Conservation (phyloP, 2,113 vertebrate genomes). For the Tangachromis dhanisi region DNA sequence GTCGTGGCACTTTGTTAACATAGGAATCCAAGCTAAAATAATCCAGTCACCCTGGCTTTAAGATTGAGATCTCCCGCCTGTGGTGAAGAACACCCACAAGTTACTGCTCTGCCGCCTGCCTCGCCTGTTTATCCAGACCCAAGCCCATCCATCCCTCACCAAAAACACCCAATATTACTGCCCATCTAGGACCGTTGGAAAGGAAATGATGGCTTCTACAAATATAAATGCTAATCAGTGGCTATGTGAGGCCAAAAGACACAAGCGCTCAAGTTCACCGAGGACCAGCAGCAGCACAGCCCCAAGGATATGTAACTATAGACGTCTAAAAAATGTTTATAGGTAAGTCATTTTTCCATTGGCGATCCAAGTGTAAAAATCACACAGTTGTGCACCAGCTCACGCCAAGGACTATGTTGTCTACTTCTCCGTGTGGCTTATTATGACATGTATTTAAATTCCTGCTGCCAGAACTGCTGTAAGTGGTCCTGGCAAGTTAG, state of each 20-base stretch:
- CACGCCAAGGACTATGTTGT: constrained; percentile 11
- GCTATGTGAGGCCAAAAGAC: constrained; percentile 59
- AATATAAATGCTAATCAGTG: constrained; percentile 71
- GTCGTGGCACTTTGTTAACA: constrained; percentile 26
- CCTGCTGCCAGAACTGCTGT: background rate
- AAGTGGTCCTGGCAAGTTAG: background rate
- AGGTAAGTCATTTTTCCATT: constrained; percentile 30
- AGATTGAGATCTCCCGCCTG: constrained; percentile 40
- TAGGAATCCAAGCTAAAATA: constrained; percentile 47
- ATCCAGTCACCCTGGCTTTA: constrained; percentile 47
- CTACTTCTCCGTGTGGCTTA: constrained; percentile 23
- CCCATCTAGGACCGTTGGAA: constrained; percentile 34
- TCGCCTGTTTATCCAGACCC: constrained; percentile 46
- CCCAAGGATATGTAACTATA: constrained; percentile 13
- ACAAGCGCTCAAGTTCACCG: constrained; percentile 41
- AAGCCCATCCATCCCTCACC: constrained; percentile 54
- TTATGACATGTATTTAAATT: constrained; percentile 25
- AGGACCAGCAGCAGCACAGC: constrained; percentile 3
- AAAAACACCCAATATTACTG: constrained; percentile 51
- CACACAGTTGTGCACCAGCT: background rate
- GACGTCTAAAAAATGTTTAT: constrained; percentile 10
- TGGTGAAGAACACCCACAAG: constrained; percentile 66
- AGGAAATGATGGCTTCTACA: constrained; percentile 68
- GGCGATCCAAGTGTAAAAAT: constrained; percentile 16
- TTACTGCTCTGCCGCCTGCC: constrained; percentile 25